phyloP scores from a whole-genome alignment of 2,113 vertebrate species.

The Reinhardtius hippoglossoides region DNA sequence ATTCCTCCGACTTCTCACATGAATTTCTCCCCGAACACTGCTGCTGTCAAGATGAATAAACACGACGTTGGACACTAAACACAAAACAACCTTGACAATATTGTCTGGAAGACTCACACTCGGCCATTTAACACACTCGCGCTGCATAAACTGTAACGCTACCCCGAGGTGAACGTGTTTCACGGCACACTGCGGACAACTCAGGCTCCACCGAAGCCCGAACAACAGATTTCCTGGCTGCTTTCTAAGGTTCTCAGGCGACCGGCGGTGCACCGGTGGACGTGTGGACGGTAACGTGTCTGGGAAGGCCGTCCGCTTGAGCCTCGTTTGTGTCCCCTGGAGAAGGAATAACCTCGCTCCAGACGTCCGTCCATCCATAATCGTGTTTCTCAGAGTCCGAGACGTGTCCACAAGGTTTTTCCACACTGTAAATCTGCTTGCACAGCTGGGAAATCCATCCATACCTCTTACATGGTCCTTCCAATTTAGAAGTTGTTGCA shows the following conservation, averaged over 20 bases:
- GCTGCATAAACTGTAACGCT: slow-evolving; percentile 20
- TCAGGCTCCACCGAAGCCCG: slow-evolving; percentile 9
- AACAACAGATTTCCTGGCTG: slow-evolving; percentile 36
- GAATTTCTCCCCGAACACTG: slow-evolving; percentile 4
- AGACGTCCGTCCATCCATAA: slow-evolving; percentile 44
- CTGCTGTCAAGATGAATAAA: not conserved
- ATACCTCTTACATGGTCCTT: slow-evolving; percentile 4
- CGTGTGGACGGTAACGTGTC: slow-evolving; percentile 9
- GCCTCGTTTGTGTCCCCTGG: slow-evolving; percentile 40
- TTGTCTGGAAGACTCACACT: not conserved
- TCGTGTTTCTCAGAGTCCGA: slow-evolving; percentile 32
- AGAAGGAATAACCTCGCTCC: slow-evolving; percentile 33
- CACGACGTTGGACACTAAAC: not conserved
- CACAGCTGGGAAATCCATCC: slow-evolving; percentile 60
- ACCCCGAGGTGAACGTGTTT: slow-evolving; percentile 36
- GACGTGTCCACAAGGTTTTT: slow-evolving; percentile 40
- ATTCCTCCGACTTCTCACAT: not conserved
- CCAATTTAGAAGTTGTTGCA: slow-evolving; percentile 42
- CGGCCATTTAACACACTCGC: slow-evolving; percentile 16
- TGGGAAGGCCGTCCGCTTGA: slow-evolving; percentile 28
- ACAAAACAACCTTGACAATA: not conserved
- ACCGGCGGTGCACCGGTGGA: slow-evolving; percentile 23
- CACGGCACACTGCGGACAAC: slow-evolving; percentile 42
- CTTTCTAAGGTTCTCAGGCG: slow-evolving; percentile 34
- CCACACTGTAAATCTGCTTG: slow-evolving; percentile 47